Evolutionary conservation across 2,888 invertebrate genomes (phyloP), one percentile per base, ranked within the genome.

Genomic region (Stenchaetothrips biformis): DNA sequence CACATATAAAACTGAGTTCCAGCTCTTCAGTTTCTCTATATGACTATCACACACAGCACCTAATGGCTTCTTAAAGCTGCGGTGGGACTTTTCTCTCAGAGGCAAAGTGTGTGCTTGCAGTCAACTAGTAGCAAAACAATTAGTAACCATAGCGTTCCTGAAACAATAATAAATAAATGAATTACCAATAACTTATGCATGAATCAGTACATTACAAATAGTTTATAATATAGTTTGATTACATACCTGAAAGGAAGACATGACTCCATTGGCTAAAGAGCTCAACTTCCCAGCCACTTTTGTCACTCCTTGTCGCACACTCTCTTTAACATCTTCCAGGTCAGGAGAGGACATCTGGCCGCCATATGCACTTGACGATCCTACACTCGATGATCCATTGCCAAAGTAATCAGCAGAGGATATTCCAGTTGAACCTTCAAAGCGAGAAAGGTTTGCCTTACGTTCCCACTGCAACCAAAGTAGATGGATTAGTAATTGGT

Each of bases 281-380:
- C 98, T 98, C 82, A 99, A 89, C 85, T 94, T 94, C n/a, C 97
- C 98, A 79, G 99, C 99, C 82, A 99, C 98, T 89, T 95, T 96
- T 83, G 96, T 96, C 81, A 99, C 98, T 82, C 99, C 98, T 86
- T 96, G 95, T 84, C 95, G 93, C 59, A 99, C 97, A 83, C 97
- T 97, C 88, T 99, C 99, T 86, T 95, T 96, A 67, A 99, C 96
- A 85, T 99, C 99, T 83, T 98, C 95, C 82, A 99, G 90, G 87
- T 99, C 98, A 0, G 91, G 90, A 11, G 88, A 86, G 83, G 86
- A 84, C 47, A 85, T 81, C n/a, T 83, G 81, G 27, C 80, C 81
- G 37, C 81, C 67, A 16, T 82, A 81, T 11, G 83, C 82, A 18
- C 84, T 82, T 11, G 83, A 82, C 21, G 82, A 80, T 53, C 81